Conservation (phyloP, 2,113 vertebrate species). For the Dipodomys spectabilis region DNA sequence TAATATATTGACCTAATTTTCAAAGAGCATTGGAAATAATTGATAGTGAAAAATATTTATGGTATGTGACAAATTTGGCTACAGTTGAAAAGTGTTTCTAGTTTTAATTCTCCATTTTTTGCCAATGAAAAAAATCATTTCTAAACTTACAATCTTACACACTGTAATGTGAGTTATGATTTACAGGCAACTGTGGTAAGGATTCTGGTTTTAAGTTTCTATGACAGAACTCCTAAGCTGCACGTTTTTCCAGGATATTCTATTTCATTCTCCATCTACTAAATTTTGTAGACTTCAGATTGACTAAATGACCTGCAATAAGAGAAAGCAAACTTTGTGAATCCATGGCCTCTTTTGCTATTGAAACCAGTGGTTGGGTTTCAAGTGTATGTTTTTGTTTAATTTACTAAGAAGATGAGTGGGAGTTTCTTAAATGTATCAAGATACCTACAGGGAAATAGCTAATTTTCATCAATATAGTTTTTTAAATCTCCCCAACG, state of each 20-base stretch:
- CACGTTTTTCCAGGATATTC: background rate
- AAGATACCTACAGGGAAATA: conserved; percentile 60
- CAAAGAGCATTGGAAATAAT: background rate
- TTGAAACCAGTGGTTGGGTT: conserved; percentile 29
- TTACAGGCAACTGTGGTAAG: background rate
- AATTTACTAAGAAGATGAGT: conserved; percentile 54
- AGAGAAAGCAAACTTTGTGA: background rate
- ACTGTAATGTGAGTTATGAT: background rate
- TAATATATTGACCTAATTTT: background rate
- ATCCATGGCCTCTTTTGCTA: background rate
- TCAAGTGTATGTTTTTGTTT: conserved; percentile 30
- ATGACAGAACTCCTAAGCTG: background rate
- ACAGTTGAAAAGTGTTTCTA: background rate
- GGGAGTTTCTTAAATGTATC: conserved; percentile 47
- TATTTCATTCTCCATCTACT: background rate
- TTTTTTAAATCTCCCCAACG: conserved; percentile 47
- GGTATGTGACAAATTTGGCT: background rate
- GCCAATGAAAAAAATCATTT: background rate
- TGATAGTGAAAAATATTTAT: background rate
- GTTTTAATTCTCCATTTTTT: background rate
- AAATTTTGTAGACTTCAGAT: background rate
- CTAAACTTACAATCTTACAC: background rate
- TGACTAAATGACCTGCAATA: background rate
- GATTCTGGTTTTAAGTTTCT: background rate
- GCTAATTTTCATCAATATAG: conserved; percentile 68